phyloP scores from a whole-genome alignment of 2,888 invertebrate species.

The Drepana falcataria region DNA sequence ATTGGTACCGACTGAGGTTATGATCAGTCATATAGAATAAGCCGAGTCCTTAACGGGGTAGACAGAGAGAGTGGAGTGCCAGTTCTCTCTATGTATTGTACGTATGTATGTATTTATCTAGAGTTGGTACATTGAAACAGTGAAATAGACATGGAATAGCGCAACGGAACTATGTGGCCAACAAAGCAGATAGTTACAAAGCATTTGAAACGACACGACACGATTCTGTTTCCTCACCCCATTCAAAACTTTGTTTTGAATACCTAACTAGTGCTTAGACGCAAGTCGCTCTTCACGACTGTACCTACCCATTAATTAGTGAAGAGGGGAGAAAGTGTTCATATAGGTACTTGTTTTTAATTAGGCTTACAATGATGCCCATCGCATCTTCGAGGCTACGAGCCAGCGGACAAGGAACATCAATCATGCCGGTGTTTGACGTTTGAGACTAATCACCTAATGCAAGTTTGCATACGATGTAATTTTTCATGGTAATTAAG shows the following conservation, averaged over 20 bases:
- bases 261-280: conserved; percentile 14
- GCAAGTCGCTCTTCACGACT: conserved; percentile 9
- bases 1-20: too few relatives aligned
- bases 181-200: background rate
- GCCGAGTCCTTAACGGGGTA: too few relatives aligned
- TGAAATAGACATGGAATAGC: too few relatives aligned
- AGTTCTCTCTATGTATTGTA: too few relatives aligned
- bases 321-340: conserved; percentile 19
- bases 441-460: background rate
- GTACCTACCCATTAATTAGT: conserved; percentile 7
- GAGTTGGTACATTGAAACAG: too few relatives aligned
- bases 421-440: background rate
- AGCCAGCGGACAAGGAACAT: background rate
- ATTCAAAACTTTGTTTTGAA: background rate
- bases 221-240: conserved; percentile 3
- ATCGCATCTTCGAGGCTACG: background rate
- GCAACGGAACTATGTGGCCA: too few relatives aligned
- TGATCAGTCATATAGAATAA: too few relatives aligned
- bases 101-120: too few relatives aligned
- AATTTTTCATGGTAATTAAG: background rate
- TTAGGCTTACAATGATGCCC: background rate
- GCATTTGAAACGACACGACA: background rate
- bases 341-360: background rate
- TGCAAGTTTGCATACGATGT: background rate
- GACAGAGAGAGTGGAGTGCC: too few relatives aligned